These are phyloP conservation scores for Hybos culiciformis DNA, from an alignment of 2,888 invertebrate species.

Conservation along the genomic window DNA sequence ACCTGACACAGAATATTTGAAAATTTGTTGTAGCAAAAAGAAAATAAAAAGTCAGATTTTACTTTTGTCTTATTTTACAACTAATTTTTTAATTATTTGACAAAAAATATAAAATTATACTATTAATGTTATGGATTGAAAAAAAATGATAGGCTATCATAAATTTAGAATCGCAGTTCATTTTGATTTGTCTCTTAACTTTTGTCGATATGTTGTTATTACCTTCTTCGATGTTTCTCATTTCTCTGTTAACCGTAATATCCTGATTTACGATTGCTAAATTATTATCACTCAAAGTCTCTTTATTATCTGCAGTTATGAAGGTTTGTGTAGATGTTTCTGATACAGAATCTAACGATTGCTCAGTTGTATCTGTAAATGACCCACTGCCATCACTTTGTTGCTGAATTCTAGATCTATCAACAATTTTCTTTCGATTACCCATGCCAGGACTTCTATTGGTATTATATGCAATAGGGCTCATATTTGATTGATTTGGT, in stretches of 20 bases:
- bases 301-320: conserved; percentile 12
- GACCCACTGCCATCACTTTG: conserved; percentile 15
- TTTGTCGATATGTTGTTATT: too few relatives aligned
- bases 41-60: too few relatives aligned
- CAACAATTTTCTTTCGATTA: neutral
- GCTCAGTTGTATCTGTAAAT: conserved; percentile 10
- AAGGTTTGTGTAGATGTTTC: conserved; percentile 21
- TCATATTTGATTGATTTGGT: conserved; percentile 31
- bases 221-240: conserved; percentile 18
- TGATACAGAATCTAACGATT: conserved; percentile 20
- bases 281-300: conserved; percentile 8
- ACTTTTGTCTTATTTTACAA: too few relatives aligned
- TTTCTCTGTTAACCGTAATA: conserved; percentile 14
- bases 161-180: too few relatives aligned
- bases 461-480: conserved; percentile 9
- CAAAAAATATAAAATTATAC: too few relatives aligned
- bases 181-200: too few relatives aligned
- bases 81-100: too few relatives aligned
- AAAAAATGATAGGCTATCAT: too few relatives aligned
- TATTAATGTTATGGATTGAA: too few relatives aligned
- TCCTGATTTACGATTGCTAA: conserved; percentile 13
- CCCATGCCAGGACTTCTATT: conserved; percentile 9
- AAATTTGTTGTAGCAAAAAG: too few relatives aligned
- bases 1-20: too few relatives aligned
- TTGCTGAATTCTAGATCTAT: conserved; percentile 17